Evolutionary conservation across 1,140 invertebrate genomes (phyloP).

Genomic region (Frieseomelitta varia): DNA sequence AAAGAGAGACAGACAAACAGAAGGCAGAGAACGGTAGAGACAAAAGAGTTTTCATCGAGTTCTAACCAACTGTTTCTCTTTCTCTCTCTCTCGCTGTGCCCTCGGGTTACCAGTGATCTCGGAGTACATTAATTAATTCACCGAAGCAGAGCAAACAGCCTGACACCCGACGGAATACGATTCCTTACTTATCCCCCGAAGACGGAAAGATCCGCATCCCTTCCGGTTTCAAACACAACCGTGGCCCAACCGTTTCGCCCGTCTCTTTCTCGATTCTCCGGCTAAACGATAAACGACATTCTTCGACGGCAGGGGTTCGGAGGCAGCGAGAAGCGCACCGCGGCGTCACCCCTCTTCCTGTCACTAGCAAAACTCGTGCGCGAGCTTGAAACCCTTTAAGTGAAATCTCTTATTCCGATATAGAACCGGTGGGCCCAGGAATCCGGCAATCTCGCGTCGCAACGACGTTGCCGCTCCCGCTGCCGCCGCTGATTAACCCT

Average conservation of each 20-base stretch:
- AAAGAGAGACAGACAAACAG: not conserved
- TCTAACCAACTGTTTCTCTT: slow-evolving; percentile 30
- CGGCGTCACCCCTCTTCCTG: slow-evolving; percentile 70
- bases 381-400: slow-evolving; percentile 80
- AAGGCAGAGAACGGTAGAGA: not conserved
- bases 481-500: slow-evolving; percentile 79
- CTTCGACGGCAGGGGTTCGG: slow-evolving; percentile 31
- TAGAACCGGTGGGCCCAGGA: slow-evolving; percentile 43
- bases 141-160: slow-evolving; percentile 74
- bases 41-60: slow-evolving; percentile 3
- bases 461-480: not conserved
- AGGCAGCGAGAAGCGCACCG: slow-evolving; percentile 40
- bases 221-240: slow-evolving; percentile 56
- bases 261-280: slow-evolving; percentile 17
- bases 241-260: not conserved
- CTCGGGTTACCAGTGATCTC: slow-evolving; percentile 70
- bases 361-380: slow-evolving; percentile 82
- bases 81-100: slow-evolving; percentile 44
- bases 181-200: slow-evolving; percentile 75
- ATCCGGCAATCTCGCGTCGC: slow-evolving; percentile 18
- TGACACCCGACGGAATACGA: slow-evolving; percentile 78
- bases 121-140: slow-evolving; percentile 79
- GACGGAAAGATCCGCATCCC: slow-evolving; percentile 59
- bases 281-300: slow-evolving; percentile 30
- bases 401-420: slow-evolving; percentile 83